Evolutionary conservation across 1,140 invertebrate species (phyloP).

Genomic region (Reticulitermes speratus): DNA sequence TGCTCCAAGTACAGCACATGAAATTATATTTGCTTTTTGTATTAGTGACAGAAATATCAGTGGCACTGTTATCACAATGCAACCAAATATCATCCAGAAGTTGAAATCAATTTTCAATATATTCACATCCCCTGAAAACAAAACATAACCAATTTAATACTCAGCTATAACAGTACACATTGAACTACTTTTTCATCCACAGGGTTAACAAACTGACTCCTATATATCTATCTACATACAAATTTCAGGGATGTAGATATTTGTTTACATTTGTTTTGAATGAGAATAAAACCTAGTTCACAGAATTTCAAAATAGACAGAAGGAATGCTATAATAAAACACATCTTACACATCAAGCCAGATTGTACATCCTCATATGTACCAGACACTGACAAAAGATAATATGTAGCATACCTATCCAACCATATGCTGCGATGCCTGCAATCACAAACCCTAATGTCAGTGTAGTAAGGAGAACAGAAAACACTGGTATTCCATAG

Average conservation of each 20-base stretch:
- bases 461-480: constrained; percentile 55
- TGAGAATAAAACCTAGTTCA: no score
- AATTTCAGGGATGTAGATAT: neutral
- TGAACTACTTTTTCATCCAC: neutral
- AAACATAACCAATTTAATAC: constrained; percentile 32
- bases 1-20: constrained; percentile 61
- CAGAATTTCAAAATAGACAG: no score
- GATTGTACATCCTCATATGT: no score
- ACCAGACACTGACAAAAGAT: no score
- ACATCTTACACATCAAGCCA: neutral
- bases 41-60: constrained; percentile 54
- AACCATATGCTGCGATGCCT: neutral
- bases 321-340: neutral
- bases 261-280: no score
- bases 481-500: constrained; percentile 56
- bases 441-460: constrained; percentile 56
- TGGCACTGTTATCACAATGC: constrained; percentile 52
- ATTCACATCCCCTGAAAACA: constrained; percentile 56
- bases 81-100: constrained; percentile 62
- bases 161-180: neutral
- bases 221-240: constrained; percentile 31
- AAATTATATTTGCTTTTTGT: constrained; percentile 59
- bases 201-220: neutral
- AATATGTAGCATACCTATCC: constrained; percentile 41
- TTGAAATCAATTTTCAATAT: constrained; percentile 56